Conservation (phyloP, 2,888 invertebrate genomes). For the Agapetus fuscipes region DNA sequence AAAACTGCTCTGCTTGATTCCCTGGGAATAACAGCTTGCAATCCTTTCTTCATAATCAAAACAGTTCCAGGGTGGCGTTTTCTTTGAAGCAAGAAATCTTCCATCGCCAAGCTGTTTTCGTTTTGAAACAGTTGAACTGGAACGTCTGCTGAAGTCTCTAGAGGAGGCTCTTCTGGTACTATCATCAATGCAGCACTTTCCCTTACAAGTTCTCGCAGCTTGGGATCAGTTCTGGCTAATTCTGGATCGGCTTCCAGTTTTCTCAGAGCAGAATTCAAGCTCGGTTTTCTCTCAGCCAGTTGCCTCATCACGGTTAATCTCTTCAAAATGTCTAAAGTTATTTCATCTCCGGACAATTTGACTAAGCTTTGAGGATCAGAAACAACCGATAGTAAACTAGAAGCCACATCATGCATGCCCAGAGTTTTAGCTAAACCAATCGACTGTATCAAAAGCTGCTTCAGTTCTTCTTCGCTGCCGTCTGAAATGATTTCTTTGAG, state of each 20-base stretch:
- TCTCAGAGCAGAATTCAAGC: slow-evolving; percentile 49
- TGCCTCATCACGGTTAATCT: slow-evolving; percentile 61
- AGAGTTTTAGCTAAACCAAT: slow-evolving; percentile 59
- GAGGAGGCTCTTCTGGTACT: slow-evolving; percentile 50
- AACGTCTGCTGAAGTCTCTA: slow-evolving; percentile 59
- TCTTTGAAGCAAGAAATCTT: slow-evolving; percentile 58
- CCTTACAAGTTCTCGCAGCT: slow-evolving; percentile 57
- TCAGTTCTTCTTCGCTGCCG: slow-evolving; percentile 37
- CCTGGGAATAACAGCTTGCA: slow-evolving; percentile 67
- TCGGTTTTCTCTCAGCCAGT: slow-evolving; percentile 56
- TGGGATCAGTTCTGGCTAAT: slow-evolving; percentile 57
- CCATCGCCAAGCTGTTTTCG: slow-evolving; percentile 66
- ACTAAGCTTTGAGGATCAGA: slow-evolving; percentile 47
- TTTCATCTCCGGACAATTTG: slow-evolving; percentile 46
- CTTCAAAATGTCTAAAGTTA: slow-evolving; percentile 57
- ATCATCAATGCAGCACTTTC: slow-evolving; percentile 65
- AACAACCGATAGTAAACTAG: slow-evolving; percentile 42
- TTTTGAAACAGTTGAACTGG: slow-evolving; percentile 56
- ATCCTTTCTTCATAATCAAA: slow-evolving; percentile 61
- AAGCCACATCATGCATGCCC: slow-evolving; percentile 54
- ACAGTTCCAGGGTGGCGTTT: slow-evolving; percentile 50
- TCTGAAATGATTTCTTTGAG: slow-evolving; percentile 46
- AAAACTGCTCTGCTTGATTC: slow-evolving; percentile 65
- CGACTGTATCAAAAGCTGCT: slow-evolving; percentile 50
- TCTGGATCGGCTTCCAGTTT: slow-evolving; percentile 57